phyloP scores from a whole-genome alignment of 2,888 invertebrate species.

The Gastrophysa polygoni region DNA sequence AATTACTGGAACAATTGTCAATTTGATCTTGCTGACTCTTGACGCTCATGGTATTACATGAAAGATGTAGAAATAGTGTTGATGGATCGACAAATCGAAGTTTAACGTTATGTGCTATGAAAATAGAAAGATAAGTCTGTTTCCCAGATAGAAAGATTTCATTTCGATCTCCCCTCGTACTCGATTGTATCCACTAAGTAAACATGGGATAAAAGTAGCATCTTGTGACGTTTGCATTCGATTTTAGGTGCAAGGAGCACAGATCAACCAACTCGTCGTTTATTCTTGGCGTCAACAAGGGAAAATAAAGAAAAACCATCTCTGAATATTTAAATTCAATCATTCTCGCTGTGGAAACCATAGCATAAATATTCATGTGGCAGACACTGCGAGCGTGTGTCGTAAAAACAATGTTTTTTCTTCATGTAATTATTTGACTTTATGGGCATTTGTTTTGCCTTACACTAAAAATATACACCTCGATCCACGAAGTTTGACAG shows the following conservation, averaged over 20 bases:
- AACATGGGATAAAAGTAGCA: no score
- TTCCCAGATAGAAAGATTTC: no score
- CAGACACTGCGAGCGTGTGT: not conserved
- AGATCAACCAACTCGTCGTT: not conserved
- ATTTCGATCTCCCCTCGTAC: no score
- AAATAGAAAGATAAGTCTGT: no score
- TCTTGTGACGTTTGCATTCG: no score
- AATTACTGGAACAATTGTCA: no score
- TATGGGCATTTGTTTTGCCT: constrained; percentile 1
- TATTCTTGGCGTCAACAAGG: not conserved
- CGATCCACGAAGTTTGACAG: not conserved
- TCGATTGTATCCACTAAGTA: no score
- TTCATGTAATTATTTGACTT: constrained; percentile 15
- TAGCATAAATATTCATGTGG: constrained; percentile 12
- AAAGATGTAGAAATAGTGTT: no score
- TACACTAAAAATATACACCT: not conserved
- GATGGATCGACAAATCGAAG: no score
- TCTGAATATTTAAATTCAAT: constrained; percentile 15
- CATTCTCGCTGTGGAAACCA: constrained; percentile 2
- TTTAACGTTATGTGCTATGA: no score
- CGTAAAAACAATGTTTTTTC: constrained; percentile 13
- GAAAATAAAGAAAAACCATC: not conserved
- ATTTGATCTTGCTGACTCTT: no score
- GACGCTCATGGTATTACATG: no score
- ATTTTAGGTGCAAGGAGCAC: not conserved